Evolutionary conservation across 2,888 invertebrate species (phyloP).

Genomic region (Thereva nobilitata): DNA sequence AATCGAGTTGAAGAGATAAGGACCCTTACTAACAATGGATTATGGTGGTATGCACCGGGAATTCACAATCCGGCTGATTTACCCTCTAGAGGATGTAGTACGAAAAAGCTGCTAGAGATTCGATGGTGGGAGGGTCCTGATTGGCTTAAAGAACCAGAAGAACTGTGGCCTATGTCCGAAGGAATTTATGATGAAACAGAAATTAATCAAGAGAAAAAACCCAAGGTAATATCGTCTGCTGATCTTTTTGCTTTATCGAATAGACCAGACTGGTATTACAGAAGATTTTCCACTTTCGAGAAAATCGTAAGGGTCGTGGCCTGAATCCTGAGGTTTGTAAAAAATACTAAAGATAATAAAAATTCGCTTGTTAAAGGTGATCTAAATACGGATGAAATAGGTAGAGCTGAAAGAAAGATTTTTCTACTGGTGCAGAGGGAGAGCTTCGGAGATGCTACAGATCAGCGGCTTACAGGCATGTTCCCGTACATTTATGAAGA

Average conservation of each 20-base stretch:
- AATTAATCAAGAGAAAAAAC: constrained; percentile 8
- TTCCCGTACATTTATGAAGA: constrained; percentile 38
- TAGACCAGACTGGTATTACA: no score
- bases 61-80: constrained; percentile 50
- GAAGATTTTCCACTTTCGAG: no score
- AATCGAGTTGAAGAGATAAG: constrained; percentile 16
- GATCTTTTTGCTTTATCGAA: no score
- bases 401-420: not conserved
- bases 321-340: no score
- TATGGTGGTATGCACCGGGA: constrained; percentile 38
- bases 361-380: no score
- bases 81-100: constrained; percentile 48
- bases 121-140: constrained; percentile 50
- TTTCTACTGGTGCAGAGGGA: constrained; percentile 2
- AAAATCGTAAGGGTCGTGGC: no score
- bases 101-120: constrained; percentile 44
- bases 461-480: constrained; percentile 33
- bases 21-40: no score
- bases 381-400: constrained; percentile 3
- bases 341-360: no score
- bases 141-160: constrained; percentile 46
- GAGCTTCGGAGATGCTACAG: constrained; percentile 29
- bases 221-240: no score
- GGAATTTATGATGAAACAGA: constrained; percentile 1
- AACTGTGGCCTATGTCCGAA: constrained; percentile 43